phyloP scores from a whole-genome alignment of 2,113 vertebrate species.

The Corapipo altera region DNA sequence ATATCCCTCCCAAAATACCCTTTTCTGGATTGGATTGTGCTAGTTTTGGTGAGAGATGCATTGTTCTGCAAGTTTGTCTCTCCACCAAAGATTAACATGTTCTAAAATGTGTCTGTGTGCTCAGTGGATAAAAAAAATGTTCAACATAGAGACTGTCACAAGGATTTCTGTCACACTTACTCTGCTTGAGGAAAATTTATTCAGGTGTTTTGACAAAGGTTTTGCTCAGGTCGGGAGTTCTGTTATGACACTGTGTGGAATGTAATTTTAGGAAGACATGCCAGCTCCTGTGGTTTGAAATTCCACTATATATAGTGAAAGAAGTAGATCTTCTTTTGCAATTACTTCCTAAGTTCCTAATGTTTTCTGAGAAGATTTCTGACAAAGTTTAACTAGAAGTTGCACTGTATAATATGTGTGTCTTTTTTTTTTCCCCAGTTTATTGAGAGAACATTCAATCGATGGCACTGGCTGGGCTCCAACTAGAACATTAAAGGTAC shows the following conservation, averaged over 20 bases:
- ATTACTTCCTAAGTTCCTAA: not conserved
- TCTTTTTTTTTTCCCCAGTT: conserved; percentile 75
- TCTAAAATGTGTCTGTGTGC: not conserved
- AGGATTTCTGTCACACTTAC: not conserved
- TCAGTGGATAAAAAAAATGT: not conserved
- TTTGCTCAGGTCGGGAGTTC: not conserved
- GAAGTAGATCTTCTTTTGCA: not conserved
- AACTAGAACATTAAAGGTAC: conserved; percentile 95
- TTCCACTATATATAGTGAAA: not conserved
- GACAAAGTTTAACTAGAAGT: not conserved
- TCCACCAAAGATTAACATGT: not conserved
- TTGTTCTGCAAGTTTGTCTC: not conserved
- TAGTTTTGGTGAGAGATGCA: not conserved
- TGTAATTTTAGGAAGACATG: not conserved
- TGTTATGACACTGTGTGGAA: not conserved
- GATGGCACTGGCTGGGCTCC: conserved; percentile 99
- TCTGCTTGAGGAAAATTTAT: not conserved
- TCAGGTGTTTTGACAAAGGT: not conserved
- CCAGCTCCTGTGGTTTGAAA: not conserved
- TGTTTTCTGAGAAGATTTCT: not conserved
- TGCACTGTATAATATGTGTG: not conserved
- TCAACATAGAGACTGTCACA: not conserved
- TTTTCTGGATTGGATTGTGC: not conserved
- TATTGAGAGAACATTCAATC: conserved; percentile 96
- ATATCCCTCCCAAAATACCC: not conserved